These are phyloP conservation scores for Stigmatopora argus DNA, from an alignment of 2,113 vertebrate genomes.

Conservation along the genomic window DNA sequence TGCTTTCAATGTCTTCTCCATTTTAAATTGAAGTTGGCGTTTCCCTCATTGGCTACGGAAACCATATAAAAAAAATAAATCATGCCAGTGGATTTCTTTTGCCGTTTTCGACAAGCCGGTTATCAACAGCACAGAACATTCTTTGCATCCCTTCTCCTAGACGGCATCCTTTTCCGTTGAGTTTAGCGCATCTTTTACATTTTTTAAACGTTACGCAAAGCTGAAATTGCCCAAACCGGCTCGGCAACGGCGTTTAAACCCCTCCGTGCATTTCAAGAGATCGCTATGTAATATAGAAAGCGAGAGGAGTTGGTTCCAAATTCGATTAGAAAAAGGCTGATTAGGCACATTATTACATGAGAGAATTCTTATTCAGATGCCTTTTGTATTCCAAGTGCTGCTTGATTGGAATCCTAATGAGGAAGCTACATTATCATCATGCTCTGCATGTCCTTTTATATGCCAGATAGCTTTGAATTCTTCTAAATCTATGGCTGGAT, in stretches of 20 bases:
- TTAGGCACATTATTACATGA: slow-evolving; percentile 26
- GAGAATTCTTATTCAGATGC: slow-evolving; percentile 19
- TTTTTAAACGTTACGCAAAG: slow-evolving; percentile 9
- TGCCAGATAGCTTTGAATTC: background rate
- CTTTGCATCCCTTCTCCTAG: slow-evolving; percentile 39
- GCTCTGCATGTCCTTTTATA: background rate
- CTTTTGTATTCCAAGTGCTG: slow-evolving; percentile 30
- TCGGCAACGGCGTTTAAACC: slow-evolving; percentile 36
- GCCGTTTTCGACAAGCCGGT: slow-evolving; percentile 43
- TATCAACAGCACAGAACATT: slow-evolving; percentile 43
- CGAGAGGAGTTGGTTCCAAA: slow-evolving; percentile 24
- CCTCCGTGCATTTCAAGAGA: slow-evolving; percentile 32
- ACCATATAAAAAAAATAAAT: slow-evolving; percentile 34
- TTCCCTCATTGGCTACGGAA: slow-evolving; percentile 30
- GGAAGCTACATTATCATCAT: slow-evolving; percentile 2
- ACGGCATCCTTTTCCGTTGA: slow-evolving; percentile 27
- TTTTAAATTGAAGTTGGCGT: slow-evolving; percentile 46
- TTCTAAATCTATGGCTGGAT: background rate
- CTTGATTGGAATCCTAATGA: slow-evolving; percentile 28
- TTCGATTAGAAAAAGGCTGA: slow-evolving; percentile 27
- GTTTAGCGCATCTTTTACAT: slow-evolving; percentile 29
- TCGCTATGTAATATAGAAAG: slow-evolving; percentile 17
- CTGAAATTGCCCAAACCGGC: slow-evolving; percentile 31
- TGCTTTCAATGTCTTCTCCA: slow-evolving; percentile 35
- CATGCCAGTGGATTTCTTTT: slow-evolving; percentile 37